phyloP scores from a whole-genome alignment of 2,113 vertebrate species.

The Cephalopterus ornatus region DNA sequence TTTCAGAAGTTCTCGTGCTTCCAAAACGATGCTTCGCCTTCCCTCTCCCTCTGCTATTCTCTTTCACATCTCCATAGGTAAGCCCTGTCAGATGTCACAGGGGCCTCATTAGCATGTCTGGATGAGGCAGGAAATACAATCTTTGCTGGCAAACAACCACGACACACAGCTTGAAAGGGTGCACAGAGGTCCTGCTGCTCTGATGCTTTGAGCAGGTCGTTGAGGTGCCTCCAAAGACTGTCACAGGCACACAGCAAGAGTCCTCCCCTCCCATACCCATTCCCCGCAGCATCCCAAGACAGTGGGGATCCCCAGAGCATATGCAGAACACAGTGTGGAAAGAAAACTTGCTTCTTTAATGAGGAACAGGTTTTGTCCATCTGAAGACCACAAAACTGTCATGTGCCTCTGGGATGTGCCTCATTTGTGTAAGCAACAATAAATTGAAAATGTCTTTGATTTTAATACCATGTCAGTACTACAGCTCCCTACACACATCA shows the following conservation, averaged over 20 bases:
- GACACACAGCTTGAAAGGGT: neutral
- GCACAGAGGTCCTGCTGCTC: neutral
- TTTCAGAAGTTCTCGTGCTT: slow-evolving; percentile 30
- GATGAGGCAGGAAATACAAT: neutral
- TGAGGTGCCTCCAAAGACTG: neutral
- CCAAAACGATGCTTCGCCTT: neutral
- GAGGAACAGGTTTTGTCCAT: neutral
- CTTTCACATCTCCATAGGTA: neutral
- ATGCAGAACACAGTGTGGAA: neutral
- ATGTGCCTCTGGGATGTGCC: neutral
- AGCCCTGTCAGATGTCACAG: neutral
- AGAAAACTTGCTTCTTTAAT: neutral
- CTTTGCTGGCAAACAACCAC: neutral
- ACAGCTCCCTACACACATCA: neutral
- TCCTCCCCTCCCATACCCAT: neutral
- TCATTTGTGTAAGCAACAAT: neutral
- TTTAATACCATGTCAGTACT: neutral
- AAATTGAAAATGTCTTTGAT: neutral
- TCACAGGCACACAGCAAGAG: rapidly evolving
- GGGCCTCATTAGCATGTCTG: neutral
- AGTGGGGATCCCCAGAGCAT: neutral
- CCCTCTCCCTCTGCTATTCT: neutral
- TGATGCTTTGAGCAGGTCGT: neutral
- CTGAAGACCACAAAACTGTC: neutral
- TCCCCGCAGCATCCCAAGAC: neutral